These are phyloP conservation scores for Macrochelys suwanniensis DNA, from an alignment of 2,797 vertebrate genomes.

Conservation along the genomic window DNA sequence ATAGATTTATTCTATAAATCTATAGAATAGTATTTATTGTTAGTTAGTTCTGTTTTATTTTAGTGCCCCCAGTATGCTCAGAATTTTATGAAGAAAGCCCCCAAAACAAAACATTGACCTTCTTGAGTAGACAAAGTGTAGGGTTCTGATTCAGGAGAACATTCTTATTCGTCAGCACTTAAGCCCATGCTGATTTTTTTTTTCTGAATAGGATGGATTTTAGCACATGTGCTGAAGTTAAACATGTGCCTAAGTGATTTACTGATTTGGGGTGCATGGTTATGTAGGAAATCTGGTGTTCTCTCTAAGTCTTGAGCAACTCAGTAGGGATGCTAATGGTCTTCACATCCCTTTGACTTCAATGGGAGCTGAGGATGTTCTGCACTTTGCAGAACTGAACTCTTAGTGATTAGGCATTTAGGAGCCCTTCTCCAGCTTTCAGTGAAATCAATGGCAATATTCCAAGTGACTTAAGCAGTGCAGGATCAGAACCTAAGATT, in stretches of 20 bases:
- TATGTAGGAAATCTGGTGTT: no score
- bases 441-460: slow-evolving; percentile 26
- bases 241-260: not conserved
- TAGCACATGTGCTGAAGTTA: not conserved
- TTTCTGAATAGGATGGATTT: no score
- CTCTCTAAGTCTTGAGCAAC: not conserved
- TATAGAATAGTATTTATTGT: not conserved
- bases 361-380: not conserved
- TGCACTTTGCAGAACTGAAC: not conserved
- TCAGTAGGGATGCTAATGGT: not conserved
- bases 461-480: not conserved
- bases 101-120: not conserved
- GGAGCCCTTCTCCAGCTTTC: not conserved
- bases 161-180: not conserved
- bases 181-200: no score
- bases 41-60: not conserved
- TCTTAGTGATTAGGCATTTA: slow-evolving; percentile 21
- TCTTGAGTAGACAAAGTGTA: not conserved
- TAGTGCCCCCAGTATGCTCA: not conserved
- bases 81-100: not conserved
- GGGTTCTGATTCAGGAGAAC: not conserved
- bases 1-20: not conserved
- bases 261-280: not conserved
- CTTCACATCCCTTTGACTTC: not conserved
- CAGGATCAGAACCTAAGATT: not conserved